Conservation (phyloP, 2,888 invertebrate genomes). For the Platycnemis pennipes region DNA sequence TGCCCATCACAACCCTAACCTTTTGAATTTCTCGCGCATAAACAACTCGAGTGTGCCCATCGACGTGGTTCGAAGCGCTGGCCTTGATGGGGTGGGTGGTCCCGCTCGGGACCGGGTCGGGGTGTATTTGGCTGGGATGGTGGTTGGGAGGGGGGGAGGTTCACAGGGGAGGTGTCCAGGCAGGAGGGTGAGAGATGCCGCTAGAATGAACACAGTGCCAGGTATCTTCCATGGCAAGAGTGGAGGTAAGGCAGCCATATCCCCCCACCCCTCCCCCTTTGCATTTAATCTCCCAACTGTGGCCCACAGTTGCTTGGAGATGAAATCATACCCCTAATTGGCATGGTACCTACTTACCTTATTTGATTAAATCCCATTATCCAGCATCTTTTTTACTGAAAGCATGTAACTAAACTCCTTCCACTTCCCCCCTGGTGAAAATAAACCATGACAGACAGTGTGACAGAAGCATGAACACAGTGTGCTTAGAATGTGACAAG, state of each 20-base stretch:
- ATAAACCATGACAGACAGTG: too few relatives aligned
- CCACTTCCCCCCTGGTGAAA: too few relatives aligned
- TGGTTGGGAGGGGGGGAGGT: slow-evolving; percentile 51
- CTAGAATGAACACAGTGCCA: slow-evolving; percentile 76
- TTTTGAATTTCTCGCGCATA: slow-evolving; percentile 74
- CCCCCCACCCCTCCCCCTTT: not conserved
- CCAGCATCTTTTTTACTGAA: slow-evolving; percentile 71
- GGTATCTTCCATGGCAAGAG: slow-evolving; percentile 79
- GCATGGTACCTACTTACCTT: slow-evolving; percentile 28
- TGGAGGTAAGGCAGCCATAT: slow-evolving; percentile 78
- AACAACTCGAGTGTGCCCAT: slow-evolving; percentile 74
- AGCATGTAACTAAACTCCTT: not conserved
- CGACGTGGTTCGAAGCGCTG: slow-evolving; percentile 72
- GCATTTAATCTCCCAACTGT: slow-evolving; percentile 23
- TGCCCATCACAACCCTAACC: slow-evolving; percentile 69
- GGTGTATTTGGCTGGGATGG: slow-evolving; percentile 64
- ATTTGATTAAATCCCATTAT: slow-evolving; percentile 48
- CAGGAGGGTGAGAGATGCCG: slow-evolving; percentile 23
- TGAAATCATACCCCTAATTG: not conserved
- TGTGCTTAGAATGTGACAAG: too few relatives aligned
- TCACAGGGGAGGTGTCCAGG: slow-evolving; percentile 49
- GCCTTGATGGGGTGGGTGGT: slow-evolving; percentile 71
- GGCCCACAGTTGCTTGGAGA: not conserved
- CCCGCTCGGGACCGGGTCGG: slow-evolving; percentile 62
- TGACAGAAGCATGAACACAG: too few relatives aligned